These are phyloP conservation scores for Elaphurus davidianus DNA, from an alignment of 2,113 vertebrate species.

Conservation along the genomic window DNA sequence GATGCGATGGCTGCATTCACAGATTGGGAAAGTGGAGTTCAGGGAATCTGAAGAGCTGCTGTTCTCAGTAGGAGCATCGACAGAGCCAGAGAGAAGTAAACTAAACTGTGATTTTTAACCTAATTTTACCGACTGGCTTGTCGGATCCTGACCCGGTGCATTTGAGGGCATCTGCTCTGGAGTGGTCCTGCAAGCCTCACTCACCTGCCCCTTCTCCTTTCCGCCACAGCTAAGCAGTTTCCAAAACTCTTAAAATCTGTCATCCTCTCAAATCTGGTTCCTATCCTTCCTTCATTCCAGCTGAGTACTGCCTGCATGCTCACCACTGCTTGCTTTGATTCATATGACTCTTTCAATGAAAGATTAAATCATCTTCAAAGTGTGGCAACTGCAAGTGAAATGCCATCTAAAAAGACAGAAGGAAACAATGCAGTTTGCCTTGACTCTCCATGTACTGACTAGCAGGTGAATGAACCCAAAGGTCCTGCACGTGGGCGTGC, in stretches of 20 bases:
- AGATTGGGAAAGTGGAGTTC: not conserved
- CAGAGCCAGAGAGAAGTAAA: not conserved
- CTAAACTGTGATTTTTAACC: not conserved
- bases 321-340: not conserved
- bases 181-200: not conserved
- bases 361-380: not conserved
- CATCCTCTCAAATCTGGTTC: not conserved
- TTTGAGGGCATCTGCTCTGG: not conserved
- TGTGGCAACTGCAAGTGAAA: not conserved
- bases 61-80: not conserved
- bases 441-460: not conserved
- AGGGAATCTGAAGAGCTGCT: not conserved
- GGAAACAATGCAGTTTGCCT: not conserved
- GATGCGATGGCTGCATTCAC: rapidly evolving
- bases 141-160: not conserved
- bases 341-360: not conserved
- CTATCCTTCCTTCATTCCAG: not conserved
- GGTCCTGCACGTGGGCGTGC: rapidly evolving
- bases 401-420: not conserved
- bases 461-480: not conserved
- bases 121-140: not conserved
- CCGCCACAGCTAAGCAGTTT: not conserved
- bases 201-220: not conserved
- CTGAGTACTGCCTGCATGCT: rapidly evolving
- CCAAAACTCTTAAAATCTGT: not conserved